These are phyloP conservation scores for Acipenser transmontanus DNA, from an alignment of 2,797 vertebrate genomes.

Conservation along the genomic window DNA sequence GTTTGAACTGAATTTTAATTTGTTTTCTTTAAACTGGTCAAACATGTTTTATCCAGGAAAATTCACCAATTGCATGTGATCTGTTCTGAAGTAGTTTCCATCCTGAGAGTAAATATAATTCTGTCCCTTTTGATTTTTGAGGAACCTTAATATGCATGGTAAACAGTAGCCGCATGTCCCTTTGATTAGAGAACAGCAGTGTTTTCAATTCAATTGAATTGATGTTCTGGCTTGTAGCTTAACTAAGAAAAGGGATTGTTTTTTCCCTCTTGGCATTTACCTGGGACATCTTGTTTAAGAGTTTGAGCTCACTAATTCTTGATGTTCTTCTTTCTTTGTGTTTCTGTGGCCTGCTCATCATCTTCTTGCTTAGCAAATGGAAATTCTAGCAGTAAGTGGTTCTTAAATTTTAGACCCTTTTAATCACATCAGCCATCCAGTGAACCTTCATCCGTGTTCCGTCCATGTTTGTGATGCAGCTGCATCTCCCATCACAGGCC, in stretches of 20 bases:
- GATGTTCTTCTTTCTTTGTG: conserved; percentile 85
- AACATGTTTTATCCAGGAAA: too few relatives aligned
- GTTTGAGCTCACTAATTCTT: conserved; percentile 87
- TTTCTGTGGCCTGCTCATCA: conserved; percentile 90
- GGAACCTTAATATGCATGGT: too few relatives aligned
- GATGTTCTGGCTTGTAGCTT: too few relatives aligned
- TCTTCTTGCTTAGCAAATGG: conserved; percentile 99
- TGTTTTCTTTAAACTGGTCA: too few relatives aligned
- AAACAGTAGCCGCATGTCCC: not conserved
- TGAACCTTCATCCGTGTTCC: conserved; percentile 64
- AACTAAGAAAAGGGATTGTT: not conserved
- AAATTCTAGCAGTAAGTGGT: conserved; percentile 99
- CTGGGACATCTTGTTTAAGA: conserved; percentile 46
- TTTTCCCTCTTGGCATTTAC: conserved; percentile 41
- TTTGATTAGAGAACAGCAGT: not conserved
- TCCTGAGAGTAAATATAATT: too few relatives aligned
- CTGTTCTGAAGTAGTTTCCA: too few relatives aligned
- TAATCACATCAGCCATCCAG: conserved; percentile 27
- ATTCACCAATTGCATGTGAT: too few relatives aligned
- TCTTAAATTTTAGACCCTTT: conserved; percentile 79
- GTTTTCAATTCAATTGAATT: too few relatives aligned
- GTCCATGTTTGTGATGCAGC: conserved; percentile 48
- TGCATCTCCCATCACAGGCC: conserved; percentile 39
- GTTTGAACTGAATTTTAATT: too few relatives aligned
- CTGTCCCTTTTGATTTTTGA: too few relatives aligned